phyloP scores from a whole-genome alignment of 2,113 vertebrate genomes.

The Pterocles gutturalis region DNA sequence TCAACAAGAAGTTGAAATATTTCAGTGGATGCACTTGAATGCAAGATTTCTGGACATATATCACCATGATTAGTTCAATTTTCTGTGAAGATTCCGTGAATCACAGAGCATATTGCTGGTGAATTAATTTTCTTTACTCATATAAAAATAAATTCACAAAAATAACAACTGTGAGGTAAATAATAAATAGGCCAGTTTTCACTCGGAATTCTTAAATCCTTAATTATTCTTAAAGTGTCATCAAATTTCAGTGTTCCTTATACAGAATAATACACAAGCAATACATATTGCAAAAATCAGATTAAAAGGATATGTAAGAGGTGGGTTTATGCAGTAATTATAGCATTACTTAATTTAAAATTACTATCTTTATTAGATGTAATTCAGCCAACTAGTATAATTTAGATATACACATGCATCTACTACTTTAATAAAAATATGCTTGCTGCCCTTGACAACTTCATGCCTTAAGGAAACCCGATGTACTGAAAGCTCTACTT shows the following conservation, averaged over 20 bases:
- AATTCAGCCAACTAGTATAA: not conserved
- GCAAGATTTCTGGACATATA: not conserved
- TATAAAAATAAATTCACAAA: not conserved
- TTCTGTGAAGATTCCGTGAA: not conserved
- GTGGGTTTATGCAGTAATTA: not conserved
- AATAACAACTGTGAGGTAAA: not conserved
- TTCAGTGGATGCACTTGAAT: not conserved
- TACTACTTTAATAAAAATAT: not conserved
- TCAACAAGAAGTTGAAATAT: not conserved
- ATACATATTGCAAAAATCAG: not conserved
- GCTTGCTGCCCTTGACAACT: not conserved
- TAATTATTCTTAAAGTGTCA: not conserved
- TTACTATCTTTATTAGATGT: not conserved
- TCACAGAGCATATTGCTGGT: not conserved
- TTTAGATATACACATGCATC: not conserved
- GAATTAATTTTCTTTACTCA: not conserved
- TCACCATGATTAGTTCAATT: not conserved
- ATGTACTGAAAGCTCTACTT: not conserved
- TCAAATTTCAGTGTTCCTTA: constrained; percentile 8
- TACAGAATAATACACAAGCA: not conserved
- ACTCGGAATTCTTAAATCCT: not conserved
- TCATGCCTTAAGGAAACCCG: not conserved
- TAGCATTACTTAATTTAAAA: not conserved
- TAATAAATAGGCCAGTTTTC: constrained; percentile 27
- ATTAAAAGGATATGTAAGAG: not conserved